Percentiles rank a stretch among this genome's conserved stretches.
phyloP scores from a whole-genome alignment of 2,113 vertebrate genomes.

The Antechinus stuartii region DNA sequence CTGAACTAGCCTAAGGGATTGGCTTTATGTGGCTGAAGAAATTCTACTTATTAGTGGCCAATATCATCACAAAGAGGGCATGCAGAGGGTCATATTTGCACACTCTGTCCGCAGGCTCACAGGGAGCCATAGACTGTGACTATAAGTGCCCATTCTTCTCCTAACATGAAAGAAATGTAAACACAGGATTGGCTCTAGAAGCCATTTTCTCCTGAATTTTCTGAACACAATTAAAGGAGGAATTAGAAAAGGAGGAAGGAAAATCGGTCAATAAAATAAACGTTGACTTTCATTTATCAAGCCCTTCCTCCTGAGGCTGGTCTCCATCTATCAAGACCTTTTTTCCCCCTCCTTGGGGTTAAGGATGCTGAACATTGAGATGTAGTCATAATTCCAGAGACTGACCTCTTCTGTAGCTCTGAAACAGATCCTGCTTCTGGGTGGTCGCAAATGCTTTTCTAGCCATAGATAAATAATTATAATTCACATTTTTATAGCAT shows the following conservation, averaged over 20 bases:
- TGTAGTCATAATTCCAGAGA: background rate
- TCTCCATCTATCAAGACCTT: background rate
- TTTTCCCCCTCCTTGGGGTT: background rate
- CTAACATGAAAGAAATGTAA: conserved; percentile 5
- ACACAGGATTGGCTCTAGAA: conserved; percentile 24
- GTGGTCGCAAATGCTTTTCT: background rate
- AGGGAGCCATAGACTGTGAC: background rate
- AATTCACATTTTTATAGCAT: background rate
- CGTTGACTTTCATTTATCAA: fast-evolving
- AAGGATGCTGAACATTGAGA: fast-evolving
- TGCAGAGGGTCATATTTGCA: background rate
- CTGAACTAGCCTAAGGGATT: background rate
- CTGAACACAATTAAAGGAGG: fast-evolving
- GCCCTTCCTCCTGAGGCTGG: background rate
- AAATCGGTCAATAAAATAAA: background rate
- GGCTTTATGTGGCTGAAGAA: background rate
- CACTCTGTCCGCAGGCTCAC: background rate
- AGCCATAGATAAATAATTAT: background rate
- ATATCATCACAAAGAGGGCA: background rate
- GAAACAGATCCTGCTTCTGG: background rate
- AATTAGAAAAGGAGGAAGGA: background rate
- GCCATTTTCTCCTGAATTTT: conserved; percentile 48
- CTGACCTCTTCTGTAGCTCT: background rate
- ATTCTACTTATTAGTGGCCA: background rate
- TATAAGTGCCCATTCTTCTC: background rate